Base-by-base conservation (phyloP, 2,797 vertebrate genomes). In the Coccyzus lansbergi region DNA sequence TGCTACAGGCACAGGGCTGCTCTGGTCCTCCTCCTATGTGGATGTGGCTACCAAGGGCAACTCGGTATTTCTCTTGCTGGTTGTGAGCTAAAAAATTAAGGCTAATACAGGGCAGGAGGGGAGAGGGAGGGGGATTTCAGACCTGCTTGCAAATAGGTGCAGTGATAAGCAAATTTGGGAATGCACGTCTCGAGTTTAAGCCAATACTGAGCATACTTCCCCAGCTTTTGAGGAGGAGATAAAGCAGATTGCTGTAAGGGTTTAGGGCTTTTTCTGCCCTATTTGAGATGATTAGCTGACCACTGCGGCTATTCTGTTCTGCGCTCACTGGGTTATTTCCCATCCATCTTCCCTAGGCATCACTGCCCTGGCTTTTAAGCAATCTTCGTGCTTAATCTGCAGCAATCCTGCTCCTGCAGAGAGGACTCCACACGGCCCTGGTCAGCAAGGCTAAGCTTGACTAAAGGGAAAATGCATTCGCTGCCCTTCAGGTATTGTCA, bases 381-480 rank as follows among this genome's bases (percentile, higher is more conserved):
- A 55, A 67, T 29, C 76, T 62, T 31, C 36, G 40, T 31, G 6
- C 22, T 64, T n/a, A 5, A 44, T 28, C 52, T 63, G 71, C 64
- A 78, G 55, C 42, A 64, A 19, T 78, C 26, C 49, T 19, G 19
- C 7, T 48, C 58, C 58, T 81, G 88, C 33, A 15, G 33, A 0
- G n/a, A 59, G 22, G n/a, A 3, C 40, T 70, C 9, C 1, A 20
- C 13, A 67, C 29, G 74, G n/a, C 53, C 36, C 26, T 49, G 44
- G 0, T 3, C 15, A 1, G 29, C 4, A 3, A 53, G 31, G 34
- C 21, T 19, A 6, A 0, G 0, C 82, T 58, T 52, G 59, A 58
- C 22, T 18, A 1, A 67, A 80, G 49, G 58, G 18, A 82, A 67
- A 77, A 53, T 11, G 26, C 26, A 28, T 80, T 83, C 77, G 12